Evolutionary conservation across 2,113 vertebrate genomes (phyloP).

Genomic region (Ptyas mucosa): DNA sequence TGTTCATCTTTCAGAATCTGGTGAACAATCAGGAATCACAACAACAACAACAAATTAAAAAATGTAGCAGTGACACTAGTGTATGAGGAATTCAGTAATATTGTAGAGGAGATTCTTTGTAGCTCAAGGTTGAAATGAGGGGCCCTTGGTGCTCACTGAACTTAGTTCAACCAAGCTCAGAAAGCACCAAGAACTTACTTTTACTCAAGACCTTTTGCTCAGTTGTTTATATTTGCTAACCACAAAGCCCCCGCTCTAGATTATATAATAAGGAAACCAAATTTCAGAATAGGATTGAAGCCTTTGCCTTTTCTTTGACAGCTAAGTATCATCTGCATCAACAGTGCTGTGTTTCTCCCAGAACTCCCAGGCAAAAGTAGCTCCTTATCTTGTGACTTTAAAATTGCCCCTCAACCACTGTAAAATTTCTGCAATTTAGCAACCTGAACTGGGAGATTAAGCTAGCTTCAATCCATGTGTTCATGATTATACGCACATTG

Average conservation of each 20-base stretch:
- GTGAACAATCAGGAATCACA: not conserved
- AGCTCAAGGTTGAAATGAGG: not conserved
- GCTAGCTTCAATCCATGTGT: constrained; percentile 29
- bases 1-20: not conserved
- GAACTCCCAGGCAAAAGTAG: constrained; percentile 33
- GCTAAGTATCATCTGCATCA: not conserved
- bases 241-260: rapidly evolving
- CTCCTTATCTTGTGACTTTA: constrained; percentile 41
- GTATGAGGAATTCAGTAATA: not conserved
- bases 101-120: not conserved
- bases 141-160: not conserved
- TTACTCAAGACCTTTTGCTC: not conserved
- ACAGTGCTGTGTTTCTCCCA: constrained; percentile 13
- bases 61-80: not conserved
- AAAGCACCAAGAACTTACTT: not conserved
- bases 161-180: not conserved
- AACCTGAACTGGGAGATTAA: constrained; percentile 7
- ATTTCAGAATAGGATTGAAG: not conserved
- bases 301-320: constrained; percentile 3
- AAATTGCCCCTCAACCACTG: constrained; percentile 44
- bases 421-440: constrained; percentile 31
- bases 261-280: not conserved
- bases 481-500: constrained; percentile 31
- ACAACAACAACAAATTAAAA: not conserved
- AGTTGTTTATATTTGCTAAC: not conserved